Percentiles rank a stretch among this genome's conserved stretches.
Conservation (phyloP, 2,888 invertebrate genomes). For the Smittia sp. region DNA sequence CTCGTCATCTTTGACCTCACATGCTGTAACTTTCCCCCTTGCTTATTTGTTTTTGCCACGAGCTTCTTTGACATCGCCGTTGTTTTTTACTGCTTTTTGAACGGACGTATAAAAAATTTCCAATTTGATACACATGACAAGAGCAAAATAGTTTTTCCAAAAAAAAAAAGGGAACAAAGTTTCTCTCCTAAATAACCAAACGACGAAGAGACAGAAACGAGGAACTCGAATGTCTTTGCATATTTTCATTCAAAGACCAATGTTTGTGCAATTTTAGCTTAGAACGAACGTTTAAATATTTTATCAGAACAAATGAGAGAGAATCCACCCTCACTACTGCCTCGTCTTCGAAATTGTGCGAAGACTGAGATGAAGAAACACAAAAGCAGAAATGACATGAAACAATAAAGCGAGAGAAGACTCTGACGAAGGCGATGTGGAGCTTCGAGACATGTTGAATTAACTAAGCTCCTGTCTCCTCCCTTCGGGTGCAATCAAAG, state of each 20-base stretch:
- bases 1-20: conserved; percentile 36
- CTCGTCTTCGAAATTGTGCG: neutral
- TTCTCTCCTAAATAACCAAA: conserved; percentile 19
- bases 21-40: conserved; percentile 25
- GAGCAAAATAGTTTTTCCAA: conserved; percentile 23
- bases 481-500: neutral
- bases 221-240: conserved; percentile 1
- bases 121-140: conserved; percentile 41
- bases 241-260: conserved; percentile 15
- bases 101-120: conserved; percentile 22
- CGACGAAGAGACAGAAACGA: neutral
- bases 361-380: too few relatives aligned
- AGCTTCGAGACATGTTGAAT: conserved; percentile 1
- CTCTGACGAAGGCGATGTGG: neutral
- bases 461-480: conserved; percentile 9
- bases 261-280: neutral
- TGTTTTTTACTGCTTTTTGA: neutral
- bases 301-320: conserved; percentile 9
- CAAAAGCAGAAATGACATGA: too few relatives aligned
- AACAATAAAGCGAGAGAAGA: neutral
- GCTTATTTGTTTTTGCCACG: conserved; percentile 6
- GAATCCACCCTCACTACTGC: neutral
- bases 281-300: conserved; percentile 20
- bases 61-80: neutral
- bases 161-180: neutral